phyloP scores from a whole-genome alignment of 2,113 vertebrate genomes.

The Chascanopsetta lugubris region DNA sequence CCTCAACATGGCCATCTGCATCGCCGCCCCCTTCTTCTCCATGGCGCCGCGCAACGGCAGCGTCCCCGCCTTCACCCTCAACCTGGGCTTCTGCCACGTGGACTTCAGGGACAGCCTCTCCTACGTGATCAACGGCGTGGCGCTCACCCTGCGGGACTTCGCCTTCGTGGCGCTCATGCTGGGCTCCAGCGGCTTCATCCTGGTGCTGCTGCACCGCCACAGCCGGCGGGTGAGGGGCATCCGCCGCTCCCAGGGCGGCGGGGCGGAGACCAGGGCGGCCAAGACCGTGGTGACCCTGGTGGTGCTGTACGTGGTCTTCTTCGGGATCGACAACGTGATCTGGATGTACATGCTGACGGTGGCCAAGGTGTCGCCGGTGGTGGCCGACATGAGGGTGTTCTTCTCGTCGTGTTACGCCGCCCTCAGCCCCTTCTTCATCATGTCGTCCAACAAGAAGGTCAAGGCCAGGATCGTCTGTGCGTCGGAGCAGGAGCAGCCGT shows the following conservation, averaged over 20 bases:
- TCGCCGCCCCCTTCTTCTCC: slow-evolving; percentile 78
- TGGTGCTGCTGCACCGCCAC: slow-evolving; percentile 79
- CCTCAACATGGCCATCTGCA: slow-evolving; percentile 81
- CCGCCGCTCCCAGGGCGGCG: slow-evolving; percentile 60
- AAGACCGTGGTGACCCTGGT: slow-evolving; percentile 81
- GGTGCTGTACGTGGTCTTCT: slow-evolving; percentile 80
- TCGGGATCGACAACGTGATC: slow-evolving; percentile 83
- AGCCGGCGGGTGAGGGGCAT: slow-evolving; percentile 65
- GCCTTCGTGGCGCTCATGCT: slow-evolving; percentile 80
- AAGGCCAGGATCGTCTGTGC: slow-evolving; percentile 77
- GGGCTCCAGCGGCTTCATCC: slow-evolving; percentile 78
- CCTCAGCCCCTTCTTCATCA: slow-evolving; percentile 82
- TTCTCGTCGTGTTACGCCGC: slow-evolving; percentile 83
- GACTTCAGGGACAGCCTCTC: slow-evolving; percentile 80
- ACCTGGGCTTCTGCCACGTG: slow-evolving; percentile 82
- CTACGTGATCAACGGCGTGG: slow-evolving; percentile 80
- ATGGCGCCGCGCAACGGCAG: slow-evolving; percentile 80
- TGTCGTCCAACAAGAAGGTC: slow-evolving; percentile 83
- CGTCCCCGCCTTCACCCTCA: slow-evolving; percentile 78
- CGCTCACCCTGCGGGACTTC: slow-evolving; percentile 77
- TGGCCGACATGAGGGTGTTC: slow-evolving; percentile 83
- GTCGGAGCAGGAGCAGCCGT: slow-evolving; percentile 54
- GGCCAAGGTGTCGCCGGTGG: slow-evolving; percentile 75
- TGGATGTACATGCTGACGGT: slow-evolving; percentile 86
- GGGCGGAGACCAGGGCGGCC: slow-evolving; percentile 79